phyloP scores from a whole-genome alignment of 2,888 invertebrate genomes.

The Lasioglossum calceatum region DNA sequence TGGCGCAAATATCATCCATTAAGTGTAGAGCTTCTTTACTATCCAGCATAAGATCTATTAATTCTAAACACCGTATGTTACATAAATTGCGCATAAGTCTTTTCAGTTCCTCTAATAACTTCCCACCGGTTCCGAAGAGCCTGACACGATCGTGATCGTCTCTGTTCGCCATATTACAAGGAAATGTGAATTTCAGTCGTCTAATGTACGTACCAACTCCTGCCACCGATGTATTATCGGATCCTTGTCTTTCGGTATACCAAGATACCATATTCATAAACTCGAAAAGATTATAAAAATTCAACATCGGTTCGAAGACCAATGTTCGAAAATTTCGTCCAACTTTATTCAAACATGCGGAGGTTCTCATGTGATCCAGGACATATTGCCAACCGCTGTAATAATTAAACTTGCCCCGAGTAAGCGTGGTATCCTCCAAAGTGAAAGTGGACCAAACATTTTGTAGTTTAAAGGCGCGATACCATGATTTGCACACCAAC shows the following conservation, averaged over 20 bases:
- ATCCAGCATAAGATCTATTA: conserved; percentile 91
- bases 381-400: conserved; percentile 93
- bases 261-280: conserved; percentile 93
- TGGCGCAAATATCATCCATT: conserved; percentile 89
- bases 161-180: conserved; percentile 89
- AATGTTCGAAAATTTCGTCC: conserved; percentile 89
- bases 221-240: conserved; percentile 76
- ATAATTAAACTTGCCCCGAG: conserved; percentile 91
- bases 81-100: conserved; percentile 89
- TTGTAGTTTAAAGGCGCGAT: conserved; percentile 89
- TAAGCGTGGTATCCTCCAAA: conserved; percentile 90
- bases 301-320: conserved; percentile 90
- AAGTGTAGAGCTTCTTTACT: conserved; percentile 89
- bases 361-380: conserved; percentile 90
- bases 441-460: conserved; percentile 91
- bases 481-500: conserved; percentile 88
- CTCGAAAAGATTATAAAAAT: conserved; percentile 93
- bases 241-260: conserved; percentile 86
- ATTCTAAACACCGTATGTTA: conserved; percentile 87
- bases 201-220: conserved; percentile 87
- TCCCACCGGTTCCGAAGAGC: conserved; percentile 92
- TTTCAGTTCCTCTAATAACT: conserved; percentile 88
- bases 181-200: conserved; percentile 89
- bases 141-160: conserved; percentile 87
- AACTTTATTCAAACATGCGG: conserved; percentile 89